These are phyloP conservation scores for Elaphurus davidianus DNA, from an alignment of 2,113 vertebrate genomes.

Conservation along the genomic window DNA sequence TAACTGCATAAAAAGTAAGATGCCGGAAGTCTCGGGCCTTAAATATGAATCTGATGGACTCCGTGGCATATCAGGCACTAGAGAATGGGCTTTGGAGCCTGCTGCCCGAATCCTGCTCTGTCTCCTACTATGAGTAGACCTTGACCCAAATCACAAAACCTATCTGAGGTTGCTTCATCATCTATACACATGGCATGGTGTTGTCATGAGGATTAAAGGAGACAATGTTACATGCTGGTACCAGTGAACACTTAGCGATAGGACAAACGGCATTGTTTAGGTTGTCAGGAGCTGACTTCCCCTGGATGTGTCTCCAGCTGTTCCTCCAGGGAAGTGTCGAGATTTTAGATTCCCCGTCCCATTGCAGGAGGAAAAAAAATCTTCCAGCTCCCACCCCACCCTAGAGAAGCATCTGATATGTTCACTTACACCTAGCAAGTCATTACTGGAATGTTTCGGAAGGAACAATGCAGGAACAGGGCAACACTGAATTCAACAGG, in stretches of 20 bases:
- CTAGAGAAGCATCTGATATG: neutral
- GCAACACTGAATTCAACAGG: neutral
- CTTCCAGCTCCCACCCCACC: neutral
- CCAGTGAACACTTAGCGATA: fast-evolving
- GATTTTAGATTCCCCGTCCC: neutral
- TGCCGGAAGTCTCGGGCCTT: neutral
- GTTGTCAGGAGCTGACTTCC: neutral
- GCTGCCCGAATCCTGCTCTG: neutral
- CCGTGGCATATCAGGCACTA: neutral
- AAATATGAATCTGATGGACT: neutral
- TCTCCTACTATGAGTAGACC: neutral
- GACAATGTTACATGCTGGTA: neutral
- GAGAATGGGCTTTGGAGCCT: neutral
- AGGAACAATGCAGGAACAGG: neutral
- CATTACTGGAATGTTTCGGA: neutral
- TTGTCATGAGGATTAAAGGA: neutral
- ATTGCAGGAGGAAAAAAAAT: neutral
- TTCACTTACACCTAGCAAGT: neutral
- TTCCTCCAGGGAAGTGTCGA: neutral
- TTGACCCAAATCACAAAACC: neutral
- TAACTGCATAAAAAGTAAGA: neutral
- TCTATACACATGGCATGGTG: neutral
- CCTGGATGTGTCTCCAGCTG: neutral
- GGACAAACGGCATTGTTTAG: neutral
- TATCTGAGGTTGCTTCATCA: neutral